Evolutionary conservation across 2,888 invertebrate species (phyloP).

Genomic region (Volucella inflata): DNA sequence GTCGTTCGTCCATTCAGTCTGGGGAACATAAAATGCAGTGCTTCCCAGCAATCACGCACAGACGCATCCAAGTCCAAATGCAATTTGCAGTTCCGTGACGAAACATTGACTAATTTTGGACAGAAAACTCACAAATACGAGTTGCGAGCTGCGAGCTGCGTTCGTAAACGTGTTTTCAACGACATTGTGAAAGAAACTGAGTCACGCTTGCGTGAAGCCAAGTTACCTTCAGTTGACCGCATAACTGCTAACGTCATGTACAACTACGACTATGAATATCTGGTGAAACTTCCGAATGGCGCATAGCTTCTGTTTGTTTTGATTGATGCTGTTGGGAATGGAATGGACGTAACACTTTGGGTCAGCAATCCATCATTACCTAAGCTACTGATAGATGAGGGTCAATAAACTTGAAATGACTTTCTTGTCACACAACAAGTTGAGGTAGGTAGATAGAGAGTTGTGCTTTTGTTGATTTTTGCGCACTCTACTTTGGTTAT

Average conservation of each 20-base stretch:
- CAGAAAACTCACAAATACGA: neutral
- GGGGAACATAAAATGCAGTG: slow-evolving; percentile 30
- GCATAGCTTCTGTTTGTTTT: slow-evolving; percentile 41
- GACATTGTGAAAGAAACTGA: slow-evolving; percentile 40
- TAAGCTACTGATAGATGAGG: slow-evolving; percentile 21
- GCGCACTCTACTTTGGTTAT: neutral
- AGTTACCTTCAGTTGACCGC: slow-evolving; percentile 15
- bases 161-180: slow-evolving; percentile 8
- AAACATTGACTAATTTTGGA: slow-evolving; percentile 27
- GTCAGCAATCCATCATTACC: slow-evolving; percentile 25
- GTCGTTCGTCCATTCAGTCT: neutral
- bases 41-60: neutral
- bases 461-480: slow-evolving; percentile 7
- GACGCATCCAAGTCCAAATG: slow-evolving; percentile 29
- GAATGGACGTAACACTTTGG: slow-evolving; percentile 32
- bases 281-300: slow-evolving; percentile 53
- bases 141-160: too few relatives aligned
- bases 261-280: neutral
- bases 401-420: slow-evolving; percentile 49
- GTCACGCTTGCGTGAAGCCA: slow-evolving; percentile 34
- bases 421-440: too few relatives aligned
- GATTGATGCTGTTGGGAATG: slow-evolving; percentile 17
- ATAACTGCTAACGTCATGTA: slow-evolving; percentile 1
- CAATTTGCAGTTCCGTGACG: slow-evolving; percentile 60
- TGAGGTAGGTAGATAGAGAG: neutral